Evolutionary conservation across 2,888 invertebrate genomes (phyloP).

Genomic region (Melipona beecheii): DNA sequence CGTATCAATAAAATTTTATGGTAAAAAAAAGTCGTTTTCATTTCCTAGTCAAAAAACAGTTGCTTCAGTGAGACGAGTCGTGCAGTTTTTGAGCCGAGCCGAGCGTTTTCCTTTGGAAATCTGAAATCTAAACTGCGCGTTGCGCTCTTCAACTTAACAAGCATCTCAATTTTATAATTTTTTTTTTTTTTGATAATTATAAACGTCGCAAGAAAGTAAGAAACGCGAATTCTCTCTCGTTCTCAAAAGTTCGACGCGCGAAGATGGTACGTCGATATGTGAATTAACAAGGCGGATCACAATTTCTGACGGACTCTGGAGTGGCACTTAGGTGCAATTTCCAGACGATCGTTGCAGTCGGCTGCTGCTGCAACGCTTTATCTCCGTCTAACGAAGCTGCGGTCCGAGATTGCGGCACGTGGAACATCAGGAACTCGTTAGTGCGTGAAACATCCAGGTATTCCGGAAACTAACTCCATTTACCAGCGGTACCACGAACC

Average conservation of each 20-base stretch:
- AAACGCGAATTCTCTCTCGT: too few relatives aligned
- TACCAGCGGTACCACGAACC: conserved; percentile 63
- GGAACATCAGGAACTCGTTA: conserved; percentile 74
- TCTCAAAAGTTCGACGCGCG: background rate
- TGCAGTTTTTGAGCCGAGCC: too few relatives aligned
- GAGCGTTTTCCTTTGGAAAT: too few relatives aligned
- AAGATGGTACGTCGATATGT: background rate
- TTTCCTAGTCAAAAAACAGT: too few relatives aligned
- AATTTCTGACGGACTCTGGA: conserved; percentile 54
- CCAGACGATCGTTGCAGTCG: conserved; percentile 60
- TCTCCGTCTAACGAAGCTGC: conserved; percentile 68
- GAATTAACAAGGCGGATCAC: conserved; percentile 46
- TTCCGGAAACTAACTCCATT: conserved; percentile 78
- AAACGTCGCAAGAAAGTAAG: background rate
- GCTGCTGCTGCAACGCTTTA: conserved; percentile 62
- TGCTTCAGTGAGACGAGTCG: too few relatives aligned
- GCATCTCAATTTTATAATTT: too few relatives aligned
- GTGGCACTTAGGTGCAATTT: conserved; percentile 62
- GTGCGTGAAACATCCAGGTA: conserved; percentile 74
- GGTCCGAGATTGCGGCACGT: conserved; percentile 69
- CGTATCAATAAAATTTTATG: too few relatives aligned
- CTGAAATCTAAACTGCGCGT: too few relatives aligned
- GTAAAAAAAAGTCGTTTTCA: too few relatives aligned
- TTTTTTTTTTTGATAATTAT: too few relatives aligned
- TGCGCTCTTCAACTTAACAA: too few relatives aligned